These are phyloP conservation scores for Onychomys leucogaster DNA, from an alignment of 2,797 vertebrate genomes.

Conservation along the genomic window DNA sequence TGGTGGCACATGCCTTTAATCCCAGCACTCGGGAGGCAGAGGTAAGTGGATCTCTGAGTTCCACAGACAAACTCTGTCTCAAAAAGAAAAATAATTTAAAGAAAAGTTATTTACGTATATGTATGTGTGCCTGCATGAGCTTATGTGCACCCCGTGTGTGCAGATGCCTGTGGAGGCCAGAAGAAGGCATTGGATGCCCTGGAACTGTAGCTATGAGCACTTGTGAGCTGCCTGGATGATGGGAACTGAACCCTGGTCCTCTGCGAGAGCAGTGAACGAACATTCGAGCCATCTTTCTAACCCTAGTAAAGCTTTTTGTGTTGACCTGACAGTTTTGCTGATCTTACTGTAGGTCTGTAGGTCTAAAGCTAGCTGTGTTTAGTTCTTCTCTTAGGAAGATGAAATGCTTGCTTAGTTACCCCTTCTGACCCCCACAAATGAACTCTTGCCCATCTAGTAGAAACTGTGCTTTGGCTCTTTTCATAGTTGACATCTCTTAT, in stretches of 20 bases:
- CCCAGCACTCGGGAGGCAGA: not conserved
- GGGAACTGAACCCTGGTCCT: not conserved
- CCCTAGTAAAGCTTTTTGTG: not conserved
- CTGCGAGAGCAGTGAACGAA: not conserved
- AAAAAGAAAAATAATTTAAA: not conserved
- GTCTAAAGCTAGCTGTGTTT: not conserved
- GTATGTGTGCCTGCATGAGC: not conserved
- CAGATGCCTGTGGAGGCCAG: not conserved
- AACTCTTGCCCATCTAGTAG: not conserved
- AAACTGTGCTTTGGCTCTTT: not conserved
- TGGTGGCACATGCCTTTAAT: not conserved
- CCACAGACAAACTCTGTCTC: not conserved
- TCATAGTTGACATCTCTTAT: not conserved
- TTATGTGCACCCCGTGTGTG: not conserved
- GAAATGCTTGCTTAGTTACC: not conserved
- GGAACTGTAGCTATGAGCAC: not conserved
- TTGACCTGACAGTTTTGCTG: not conserved
- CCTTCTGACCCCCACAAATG: not conserved
- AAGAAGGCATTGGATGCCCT: not conserved
- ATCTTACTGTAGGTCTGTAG: not conserved
- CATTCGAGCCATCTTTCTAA: not conserved
- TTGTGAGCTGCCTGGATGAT: not conserved
- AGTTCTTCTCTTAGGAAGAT: slow-evolving; percentile 1
- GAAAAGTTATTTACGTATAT: not conserved
- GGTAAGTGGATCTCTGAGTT: not conserved